Evolutionary conservation across 2,888 invertebrate species (phyloP), one percentile per base, ranked within the genome.

Genomic region (Phortica magna): DNA sequence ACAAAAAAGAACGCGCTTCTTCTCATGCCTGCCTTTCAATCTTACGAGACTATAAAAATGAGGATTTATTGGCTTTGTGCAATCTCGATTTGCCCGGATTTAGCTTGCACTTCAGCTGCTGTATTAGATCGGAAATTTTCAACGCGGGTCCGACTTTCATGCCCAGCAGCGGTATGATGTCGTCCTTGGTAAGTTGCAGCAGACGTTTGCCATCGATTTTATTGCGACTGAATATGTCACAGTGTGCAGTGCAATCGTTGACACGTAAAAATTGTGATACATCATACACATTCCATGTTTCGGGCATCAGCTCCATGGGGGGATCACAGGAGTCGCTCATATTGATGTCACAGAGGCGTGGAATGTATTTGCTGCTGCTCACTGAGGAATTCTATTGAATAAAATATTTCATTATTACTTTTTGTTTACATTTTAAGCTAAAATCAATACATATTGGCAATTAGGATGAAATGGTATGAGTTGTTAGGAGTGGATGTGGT

Each of bases 71-170:
- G 87, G 94, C 93, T 93, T 95, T 95, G 82, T 91, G 87, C 81
- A 90, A 84, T 83, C 91, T 88, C 77, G 91, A 91, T 82, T 90
- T 91, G 81, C 90, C 88, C 77, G 92, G 92, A 83, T 92, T 91
- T 3, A 91, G 81, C 81, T 96, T 96, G 91, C 95, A 95, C 93
- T 97, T 97, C 74, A 98, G 93, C 90, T 98, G 97, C 89, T 97
- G 96, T 89, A 98, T 96, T 82, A 98, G 94, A 93, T 98, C 97
- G 90, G 94, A 96, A 87, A 98, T 98, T 93, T 98, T 98, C 78
- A 98, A 92, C 19, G 98, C 97, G 7, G 98, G 98, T 1, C 98
- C 98, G 77, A 98, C 98, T 93, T 98, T 98, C 94, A 97, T 98
- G 83, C 97, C 96, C 39, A 98, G 95, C 80, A 98, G 93, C 87